Evolutionary conservation across 2,888 invertebrate genomes (phyloP), one percentile per base, ranked within the genome.

Genomic region (Clunio marinus): DNA sequence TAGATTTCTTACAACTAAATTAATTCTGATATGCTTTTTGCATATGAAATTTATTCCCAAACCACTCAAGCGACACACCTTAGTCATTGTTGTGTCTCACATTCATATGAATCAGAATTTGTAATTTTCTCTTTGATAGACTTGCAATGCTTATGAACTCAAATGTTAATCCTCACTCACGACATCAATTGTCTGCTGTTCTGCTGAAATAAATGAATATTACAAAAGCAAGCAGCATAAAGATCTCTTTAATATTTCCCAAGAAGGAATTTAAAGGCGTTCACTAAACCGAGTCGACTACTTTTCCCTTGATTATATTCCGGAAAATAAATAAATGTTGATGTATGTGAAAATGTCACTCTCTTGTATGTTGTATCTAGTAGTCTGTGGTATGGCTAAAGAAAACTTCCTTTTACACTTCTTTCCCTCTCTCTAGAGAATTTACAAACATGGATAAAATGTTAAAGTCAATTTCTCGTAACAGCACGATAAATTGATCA

Each of bases 61-160:
- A 27, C 15, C 17, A 24, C 57, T 17, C 28, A 15, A 24, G 32
- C 28, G 59, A 10, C 59, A 59, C 59, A 17, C 60, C 41, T 60
- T 25, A 8, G 8, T 32, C 24, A 60, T 27, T 58, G 45, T 45
- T 45, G 5, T n/a, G n/a, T n/a, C n/a, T n/a, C 15, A 55, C 10
- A 24, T 13, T 27, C 13, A 10, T 57, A 27, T 57, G 25, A 57
- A 57, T 57, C 25, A 27, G 25, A 57, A 57, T 27, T 57, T 57
- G 15, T 57, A 27, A 57, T 57, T 27, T 57, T 57, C 57, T 57
- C 25, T 27, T 15, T 24, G 15, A 8, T 13, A n/a, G 7, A 22
- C 46, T 32, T 32, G 32, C 32, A 32, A 4, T 7, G 10, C 10
- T 32, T 32, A 10, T 10, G 5, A 32, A 32, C 32, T 4, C 4